Percentiles rank a stretch among this genome's conserved stretches.
phyloP scores from a whole-genome alignment of 2,113 vertebrate genomes.

The Formicarius rufipectus region DNA sequence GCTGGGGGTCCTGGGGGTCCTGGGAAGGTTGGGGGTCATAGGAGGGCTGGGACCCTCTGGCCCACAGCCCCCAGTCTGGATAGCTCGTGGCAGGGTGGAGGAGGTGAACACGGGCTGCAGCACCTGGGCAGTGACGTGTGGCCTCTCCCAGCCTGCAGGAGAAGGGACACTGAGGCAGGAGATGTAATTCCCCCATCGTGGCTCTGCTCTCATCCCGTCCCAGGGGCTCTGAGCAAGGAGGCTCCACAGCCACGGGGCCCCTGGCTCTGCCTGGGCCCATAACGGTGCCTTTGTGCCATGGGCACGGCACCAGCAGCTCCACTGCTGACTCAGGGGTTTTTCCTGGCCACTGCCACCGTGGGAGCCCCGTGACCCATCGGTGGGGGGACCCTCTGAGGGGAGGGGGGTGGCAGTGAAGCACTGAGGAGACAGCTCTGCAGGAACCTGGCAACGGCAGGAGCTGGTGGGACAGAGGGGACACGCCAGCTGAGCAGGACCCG shows the following conservation, averaged over 20 bases:
- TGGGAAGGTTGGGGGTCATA: background rate
- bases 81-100: accelerated
- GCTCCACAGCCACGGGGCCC: background rate
- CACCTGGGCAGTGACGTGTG: background rate
- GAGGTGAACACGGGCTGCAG: background rate
- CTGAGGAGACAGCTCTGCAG: background rate
- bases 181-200: accelerated
- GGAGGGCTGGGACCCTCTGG: background rate
- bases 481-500: background rate
- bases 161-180: background rate
- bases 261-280: background rate
- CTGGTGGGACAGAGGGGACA: background rate
- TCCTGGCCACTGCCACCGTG: background rate
- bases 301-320: background rate
- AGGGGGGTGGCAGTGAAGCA: background rate
- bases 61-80: too few species aligned
- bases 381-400: background rate
- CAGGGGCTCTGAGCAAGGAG: accelerated
- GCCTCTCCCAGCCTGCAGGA: background rate
- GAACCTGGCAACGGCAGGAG: background rate
- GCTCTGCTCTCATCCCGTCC: background rate
- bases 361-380: slow-evolving; percentile 26
- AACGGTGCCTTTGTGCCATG: slow-evolving; percentile 8
- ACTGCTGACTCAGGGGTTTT: slow-evolving; percentile 52
- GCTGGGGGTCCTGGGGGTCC: background rate